Evolutionary conservation across 2,113 vertebrate species (phyloP).

Genomic region (Rhinolophus ferrumequinum): DNA sequence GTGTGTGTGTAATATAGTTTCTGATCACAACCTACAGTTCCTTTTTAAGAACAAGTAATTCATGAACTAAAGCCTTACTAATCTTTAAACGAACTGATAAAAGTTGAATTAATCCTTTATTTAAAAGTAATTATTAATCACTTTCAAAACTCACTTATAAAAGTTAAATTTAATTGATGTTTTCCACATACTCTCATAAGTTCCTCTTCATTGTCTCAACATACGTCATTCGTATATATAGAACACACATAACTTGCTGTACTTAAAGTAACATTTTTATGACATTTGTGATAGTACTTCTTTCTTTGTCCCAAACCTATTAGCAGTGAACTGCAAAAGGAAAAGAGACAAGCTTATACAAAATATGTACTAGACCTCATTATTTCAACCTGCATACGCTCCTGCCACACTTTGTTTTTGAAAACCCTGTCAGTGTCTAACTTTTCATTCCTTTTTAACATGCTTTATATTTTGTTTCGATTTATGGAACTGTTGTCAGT

Average conservation of each 20-base stretch:
- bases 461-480: not conserved
- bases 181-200: not conserved
- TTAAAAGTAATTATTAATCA: not conserved
- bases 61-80: not conserved
- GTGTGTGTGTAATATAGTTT: not conserved
- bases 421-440: not conserved
- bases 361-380: not conserved
- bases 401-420: not conserved
- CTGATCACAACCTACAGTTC: not conserved
- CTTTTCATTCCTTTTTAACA: not conserved
- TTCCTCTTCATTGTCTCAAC: not conserved
- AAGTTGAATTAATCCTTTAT: constrained; percentile 38
- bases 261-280: not conserved
- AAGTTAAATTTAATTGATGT: not conserved
- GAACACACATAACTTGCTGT: not conserved
- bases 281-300: not conserved
- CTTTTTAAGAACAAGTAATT: constrained; percentile 50
- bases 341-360: not conserved
- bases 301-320: not conserved
- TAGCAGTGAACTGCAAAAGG: not conserved
- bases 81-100: not conserved
- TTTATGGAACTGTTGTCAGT: not conserved
- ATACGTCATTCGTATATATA: not conserved
- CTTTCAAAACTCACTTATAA: constrained; percentile 16
- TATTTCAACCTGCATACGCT: not conserved